phyloP scores from a whole-genome alignment of 2,888 invertebrate species.

The Apamea sordens region DNA sequence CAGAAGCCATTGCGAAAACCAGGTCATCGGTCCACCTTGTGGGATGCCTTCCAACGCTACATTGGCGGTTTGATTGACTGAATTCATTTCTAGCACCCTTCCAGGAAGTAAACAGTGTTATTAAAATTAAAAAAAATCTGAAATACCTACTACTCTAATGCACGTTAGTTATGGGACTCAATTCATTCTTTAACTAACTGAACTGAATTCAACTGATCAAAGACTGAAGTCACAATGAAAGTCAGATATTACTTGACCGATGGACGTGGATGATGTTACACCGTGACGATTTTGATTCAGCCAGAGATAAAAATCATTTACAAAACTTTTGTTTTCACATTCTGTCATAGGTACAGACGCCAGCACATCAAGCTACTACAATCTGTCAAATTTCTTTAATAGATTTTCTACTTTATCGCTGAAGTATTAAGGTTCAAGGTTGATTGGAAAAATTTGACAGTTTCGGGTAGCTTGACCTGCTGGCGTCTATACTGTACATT shows the following conservation, averaged over 20 bases:
- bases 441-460: too few relatives aligned
- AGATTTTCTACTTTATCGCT: too few relatives aligned
- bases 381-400: too few relatives aligned
- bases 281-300: background rate
- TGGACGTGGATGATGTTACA: background rate
- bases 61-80: too few relatives aligned
- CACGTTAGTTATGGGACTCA: background rate
- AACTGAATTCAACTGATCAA: background rate
- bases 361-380: too few relatives aligned
- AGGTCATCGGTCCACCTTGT: background rate
- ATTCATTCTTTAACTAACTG: background rate
- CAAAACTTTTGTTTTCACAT: conserved; percentile 17
- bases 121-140: background rate
- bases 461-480: too few relatives aligned
- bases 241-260: background rate
- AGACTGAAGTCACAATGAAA: background rate
- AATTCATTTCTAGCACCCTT: background rate
- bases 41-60: background rate
- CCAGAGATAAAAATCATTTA: background rate
- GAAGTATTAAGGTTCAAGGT: too few relatives aligned
- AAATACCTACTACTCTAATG: background rate
- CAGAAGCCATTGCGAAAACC: background rate
- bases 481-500: too few relatives aligned
- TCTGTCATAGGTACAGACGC: background rate
- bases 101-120: background rate